Base-by-base conservation (phyloP, 2,797 vertebrate genomes). In the Spea hammondii region DNA sequence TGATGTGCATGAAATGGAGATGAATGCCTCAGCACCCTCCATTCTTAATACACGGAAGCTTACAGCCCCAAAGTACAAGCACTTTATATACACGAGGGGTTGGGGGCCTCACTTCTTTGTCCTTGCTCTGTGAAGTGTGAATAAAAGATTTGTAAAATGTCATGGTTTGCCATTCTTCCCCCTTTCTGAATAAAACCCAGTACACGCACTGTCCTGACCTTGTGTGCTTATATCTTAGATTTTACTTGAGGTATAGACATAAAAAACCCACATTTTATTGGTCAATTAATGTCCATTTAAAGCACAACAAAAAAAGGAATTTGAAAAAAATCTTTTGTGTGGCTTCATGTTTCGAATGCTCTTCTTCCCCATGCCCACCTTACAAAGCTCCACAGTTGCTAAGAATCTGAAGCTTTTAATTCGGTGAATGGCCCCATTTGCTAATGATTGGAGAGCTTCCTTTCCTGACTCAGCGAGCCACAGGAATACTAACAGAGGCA, bases 121-220 rank as follows among this genome's bases (percentile, higher is more conserved):
- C 54, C 50, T 72, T 81, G 53, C 74, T 81, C 76, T 81, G 79
- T 81, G 62, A 54, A 44, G 69, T 72, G 74, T 77, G 74, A 77
- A 82, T 77, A 53, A 82, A 73, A 73, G 79, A 82, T 77, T 82
- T 82, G 79, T 82, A 77, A 73, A 77, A 82, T 81, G 79, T 77
- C 79, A 81, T 81, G 79, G 69, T 77, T 81, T 75, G 66, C 74
- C 44, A 55, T 81, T 81, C 64, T 81, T 57, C 50, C 72, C 62
- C 2, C 47, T 49, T 70, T 76, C 47, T 81, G 47, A 81, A 80
- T 72, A 32, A 80, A 54, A 59, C 65, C 50, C 62, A 76, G 62
- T 72, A 76, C 68, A 76, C 57, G 48, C 48, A 79, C 78, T 71
- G 68, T 80, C 73, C 62, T 71, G 46, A 65, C 73, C 73, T 53